Percentiles rank a stretch among this genome's conserved stretches.
Evolutionary conservation across 1,140 invertebrate species (phyloP).

Genomic region (Sesamia nonagrioides): DNA sequence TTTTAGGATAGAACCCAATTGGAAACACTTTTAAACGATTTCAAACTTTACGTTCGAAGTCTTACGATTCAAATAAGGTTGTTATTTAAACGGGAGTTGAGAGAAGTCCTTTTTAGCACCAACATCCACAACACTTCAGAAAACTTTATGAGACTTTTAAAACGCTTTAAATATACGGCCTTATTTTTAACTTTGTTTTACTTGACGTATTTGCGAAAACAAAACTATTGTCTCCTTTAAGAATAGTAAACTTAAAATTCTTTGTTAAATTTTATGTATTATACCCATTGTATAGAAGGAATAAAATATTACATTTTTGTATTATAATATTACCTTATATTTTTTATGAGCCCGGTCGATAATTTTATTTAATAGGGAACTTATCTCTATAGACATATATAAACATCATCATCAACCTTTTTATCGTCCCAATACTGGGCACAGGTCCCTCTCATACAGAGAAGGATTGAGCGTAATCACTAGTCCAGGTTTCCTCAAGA

Average conservation of each 20-base stretch:
- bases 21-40: not conserved
- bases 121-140: conserved; percentile 4
- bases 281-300: too few species aligned
- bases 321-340: too few species aligned
- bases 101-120: conserved; percentile 28
- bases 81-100: not conserved
- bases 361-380: too few species aligned
- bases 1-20: too few species aligned
- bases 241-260: not conserved
- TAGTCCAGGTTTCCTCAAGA: too few species aligned
- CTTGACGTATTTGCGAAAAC: conserved; percentile 29
- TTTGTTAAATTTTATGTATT: not conserved
- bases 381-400: too few species aligned
- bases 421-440: too few species aligned
- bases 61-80: conserved; percentile 2
- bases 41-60: not conserved
- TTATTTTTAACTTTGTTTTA: conserved; percentile 25
- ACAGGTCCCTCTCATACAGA: too few species aligned
- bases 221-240: conserved; percentile 3
- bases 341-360: too few species aligned
- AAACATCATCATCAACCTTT: too few species aligned
- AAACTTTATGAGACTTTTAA: conserved; percentile 34
- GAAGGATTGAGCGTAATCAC: too few species aligned
- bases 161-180: conserved; percentile 7
- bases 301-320: too few species aligned